These are phyloP conservation scores for Thymelicus lineola DNA, from an alignment of 2,888 invertebrate genomes.

Conservation along the genomic window DNA sequence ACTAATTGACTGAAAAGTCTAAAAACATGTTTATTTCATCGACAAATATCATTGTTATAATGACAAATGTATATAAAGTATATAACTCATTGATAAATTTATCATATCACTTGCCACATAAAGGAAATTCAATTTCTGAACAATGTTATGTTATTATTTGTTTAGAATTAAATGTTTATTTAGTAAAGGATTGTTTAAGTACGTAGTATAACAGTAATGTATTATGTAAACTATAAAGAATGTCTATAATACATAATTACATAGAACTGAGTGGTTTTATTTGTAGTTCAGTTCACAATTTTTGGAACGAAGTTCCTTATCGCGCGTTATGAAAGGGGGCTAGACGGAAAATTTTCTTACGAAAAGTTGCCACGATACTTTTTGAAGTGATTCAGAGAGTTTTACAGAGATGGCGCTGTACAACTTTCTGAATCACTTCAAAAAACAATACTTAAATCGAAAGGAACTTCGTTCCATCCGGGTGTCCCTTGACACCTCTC, in stretches of 20 bases:
- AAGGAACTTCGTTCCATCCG: too few species aligned
- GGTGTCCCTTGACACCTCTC: too few species aligned
- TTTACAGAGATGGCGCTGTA: too few species aligned
- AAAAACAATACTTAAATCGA: too few species aligned
- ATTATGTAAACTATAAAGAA: conserved; percentile 83
- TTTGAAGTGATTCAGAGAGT: too few species aligned
- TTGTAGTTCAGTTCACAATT: not conserved
- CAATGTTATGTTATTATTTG: conserved; percentile 68
- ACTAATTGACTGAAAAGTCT: conserved; percentile 7
- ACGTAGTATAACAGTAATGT: conserved; percentile 75
- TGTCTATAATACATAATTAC: conserved; percentile 84
- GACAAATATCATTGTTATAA: conserved; percentile 25
- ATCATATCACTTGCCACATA: conserved; percentile 87
- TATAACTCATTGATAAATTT: conserved; percentile 53
- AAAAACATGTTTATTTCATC: conserved; percentile 29
- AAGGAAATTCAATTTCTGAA: conserved; percentile 70
- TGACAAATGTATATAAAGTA: conserved; percentile 48
- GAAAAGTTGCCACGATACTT: too few species aligned
- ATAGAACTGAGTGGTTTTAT: conserved; percentile 59
- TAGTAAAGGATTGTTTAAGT: conserved; percentile 64
- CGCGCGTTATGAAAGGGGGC: too few species aligned
- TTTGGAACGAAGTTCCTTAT: too few species aligned
- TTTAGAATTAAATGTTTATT: conserved; percentile 66
- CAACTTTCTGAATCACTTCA: too few species aligned
- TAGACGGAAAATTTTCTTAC: too few species aligned